Base-by-base conservation (phyloP, 1,140 invertebrate genomes). In the Oncopodura yosiiana region DNA sequence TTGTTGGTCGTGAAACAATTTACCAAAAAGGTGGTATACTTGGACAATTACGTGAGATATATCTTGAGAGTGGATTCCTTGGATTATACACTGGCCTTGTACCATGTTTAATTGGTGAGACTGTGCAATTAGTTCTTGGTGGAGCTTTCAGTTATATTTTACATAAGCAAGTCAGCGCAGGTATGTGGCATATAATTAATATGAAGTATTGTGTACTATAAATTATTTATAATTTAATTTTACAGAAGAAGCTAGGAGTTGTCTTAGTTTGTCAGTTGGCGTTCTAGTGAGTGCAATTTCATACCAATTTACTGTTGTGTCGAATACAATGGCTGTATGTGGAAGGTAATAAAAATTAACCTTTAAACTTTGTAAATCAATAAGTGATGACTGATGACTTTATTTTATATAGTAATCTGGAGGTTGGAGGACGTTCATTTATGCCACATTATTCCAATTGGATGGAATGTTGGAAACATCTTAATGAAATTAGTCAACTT, bases 251-350 rank as follows among this genome's bases (percentile, higher is more conserved):
- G n/a, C n/a, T n/a, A n/a, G n/a, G n/a, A n/a, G n/a, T n/a, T n/a
- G n/a, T n/a, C n/a, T n/a, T n/a, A n/a, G n/a, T n/a, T n/a, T n/a
- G n/a, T n/a, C n/a, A n/a, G n/a, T n/a, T n/a, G n/a, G n/a, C n/a
- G n/a, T 81, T 60, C 59, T 90, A 26, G 81, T 84, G 26, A 82
- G 81, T 53, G 78, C 87, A 27, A 66, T 91, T 32, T 85, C 83
- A 8, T 93, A 94, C 70, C 88, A 88, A 18, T 81, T 92, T 65
- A 79, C 83, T 68, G 83, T 94, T 14, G 86, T 93, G 1, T 84
- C 84, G 29, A 85, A 86, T 58, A 88, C 88, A 67, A 90, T 90
- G 82, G 78, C 81, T 56, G 82, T 92, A 64, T 57, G 19, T 36
- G 53, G 50, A 38, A 34, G 38, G 38, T 53, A 23, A 24, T 3